Percentiles rank a stretch among this genome's conserved stretches.
These are phyloP conservation scores for Amiota mariae DNA, from an alignment of 2,888 invertebrate genomes.

Conservation along the genomic window DNA sequence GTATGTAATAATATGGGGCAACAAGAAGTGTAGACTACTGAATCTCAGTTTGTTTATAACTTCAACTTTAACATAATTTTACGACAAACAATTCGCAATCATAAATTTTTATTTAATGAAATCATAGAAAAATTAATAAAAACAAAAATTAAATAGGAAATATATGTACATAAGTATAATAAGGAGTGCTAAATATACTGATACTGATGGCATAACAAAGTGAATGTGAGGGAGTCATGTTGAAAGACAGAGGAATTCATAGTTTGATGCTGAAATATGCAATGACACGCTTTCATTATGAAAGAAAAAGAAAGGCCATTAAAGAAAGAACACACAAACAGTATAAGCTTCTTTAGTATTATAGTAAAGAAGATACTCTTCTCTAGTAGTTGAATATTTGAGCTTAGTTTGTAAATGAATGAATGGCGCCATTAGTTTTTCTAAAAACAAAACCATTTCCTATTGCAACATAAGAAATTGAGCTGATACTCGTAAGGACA, in stretches of 20 bases:
- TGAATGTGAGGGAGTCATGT: background rate
- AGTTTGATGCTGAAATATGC: slow-evolving; percentile 1
- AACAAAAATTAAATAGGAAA: no score
- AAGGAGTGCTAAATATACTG: no score
- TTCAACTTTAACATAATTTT: no score
- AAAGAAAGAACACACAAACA: background rate
- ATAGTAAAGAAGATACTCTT: no score
- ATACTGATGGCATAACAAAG: background rate
- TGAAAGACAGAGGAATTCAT: background rate
- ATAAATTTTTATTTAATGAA: slow-evolving; percentile 3
- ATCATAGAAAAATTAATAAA: background rate
- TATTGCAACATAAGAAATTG: no score
- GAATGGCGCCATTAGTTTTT: background rate
- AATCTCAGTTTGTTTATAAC: no score
- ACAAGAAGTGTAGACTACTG: no score
- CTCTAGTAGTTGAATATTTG: no score
- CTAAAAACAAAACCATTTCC: no score
- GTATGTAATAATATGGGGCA: no score
- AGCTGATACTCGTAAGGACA: no score
- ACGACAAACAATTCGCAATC: background rate
- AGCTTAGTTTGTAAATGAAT: background rate
- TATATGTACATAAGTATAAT: no score
- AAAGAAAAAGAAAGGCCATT: background rate
- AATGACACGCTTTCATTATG: slow-evolving; percentile 9
- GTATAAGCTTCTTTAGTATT: background rate